Percentiles rank a stretch among this genome's conserved stretches.
These are phyloP conservation scores for Chaetogeoica ovagalla DNA, from an alignment of 2,888 invertebrate genomes.

Conservation along the genomic window DNA sequence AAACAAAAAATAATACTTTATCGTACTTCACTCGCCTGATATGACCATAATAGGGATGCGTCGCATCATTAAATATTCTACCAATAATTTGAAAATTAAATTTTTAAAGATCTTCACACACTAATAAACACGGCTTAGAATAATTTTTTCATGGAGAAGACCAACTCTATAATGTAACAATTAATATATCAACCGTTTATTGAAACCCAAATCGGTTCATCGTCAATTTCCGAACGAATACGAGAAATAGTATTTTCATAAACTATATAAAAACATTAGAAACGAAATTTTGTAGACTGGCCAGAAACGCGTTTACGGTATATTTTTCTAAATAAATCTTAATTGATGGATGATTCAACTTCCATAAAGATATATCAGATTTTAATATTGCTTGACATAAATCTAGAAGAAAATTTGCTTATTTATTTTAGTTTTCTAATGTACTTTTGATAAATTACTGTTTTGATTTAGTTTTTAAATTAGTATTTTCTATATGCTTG, in stretches of 20 bases:
- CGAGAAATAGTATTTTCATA: slow-evolving; percentile 22
- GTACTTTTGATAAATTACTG: neutral
- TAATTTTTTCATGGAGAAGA: slow-evolving; percentile 6
- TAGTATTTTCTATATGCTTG: neutral
- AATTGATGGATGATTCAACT: neutral
- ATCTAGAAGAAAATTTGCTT: neutral
- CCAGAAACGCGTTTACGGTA: neutral
- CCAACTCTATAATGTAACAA: slow-evolving; percentile 18
- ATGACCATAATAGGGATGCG: slow-evolving; percentile 37
- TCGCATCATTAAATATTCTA: slow-evolving; percentile 39
- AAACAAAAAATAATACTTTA: slow-evolving; percentile 40
- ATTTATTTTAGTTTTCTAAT: neutral
- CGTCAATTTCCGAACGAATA: slow-evolving; percentile 21
- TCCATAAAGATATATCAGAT: neutral
- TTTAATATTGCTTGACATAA: neutral
- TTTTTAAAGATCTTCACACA: slow-evolving; percentile 29
- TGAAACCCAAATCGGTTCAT: slow-evolving; percentile 29
- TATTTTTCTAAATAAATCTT: neutral
- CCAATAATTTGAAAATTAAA: slow-evolving; percentile 43
- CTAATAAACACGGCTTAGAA: slow-evolving; percentile 21
- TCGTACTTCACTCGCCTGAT: slow-evolving; percentile 37
- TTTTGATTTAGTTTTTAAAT: neutral
- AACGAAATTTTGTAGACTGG: slow-evolving; percentile 12
- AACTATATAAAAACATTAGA: slow-evolving; percentile 3
- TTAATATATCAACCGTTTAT: slow-evolving; percentile 28